Base-by-base conservation (phyloP, 2,888 invertebrate genomes). In the Tyria jacobaeae region DNA sequence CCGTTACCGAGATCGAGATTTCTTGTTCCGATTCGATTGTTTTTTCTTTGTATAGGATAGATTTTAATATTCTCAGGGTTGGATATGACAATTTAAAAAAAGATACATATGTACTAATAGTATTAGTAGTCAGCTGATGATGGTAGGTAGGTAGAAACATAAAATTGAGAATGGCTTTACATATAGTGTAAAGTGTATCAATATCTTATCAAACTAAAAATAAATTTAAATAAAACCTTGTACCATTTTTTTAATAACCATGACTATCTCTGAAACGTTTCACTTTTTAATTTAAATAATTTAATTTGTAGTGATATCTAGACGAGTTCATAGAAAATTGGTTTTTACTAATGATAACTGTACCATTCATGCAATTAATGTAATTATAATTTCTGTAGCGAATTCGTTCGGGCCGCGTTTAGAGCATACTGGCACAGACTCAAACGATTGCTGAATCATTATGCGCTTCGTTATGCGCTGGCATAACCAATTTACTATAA, bases 401-500 rank as follows among this genome's bases (percentile, higher is more conserved):
- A 70, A 70, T 76, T 75, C 51, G 61, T 58, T 71, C 51, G 31
- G 65, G 60, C 48, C 44, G 57, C 69, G 58, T 68, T 61, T 70
- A 64, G 65, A 57, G 53, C 62, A 62, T 48, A 67, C 75, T 76
- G 78, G 70, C 75, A 76, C 53, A 60, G 64, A 65, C 71, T 78
- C 81, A 79, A 78, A 68, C 64, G 63, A 64, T 71, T 64, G 60
- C 68, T n/a, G n/a, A n/a, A n/a, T n/a, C n/a, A n/a, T n/a, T n/a
- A n/a, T n/a, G n/a, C n/a, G n/a, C n/a, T n/a, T n/a, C n/a, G n/a
- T n/a, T n/a, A n/a, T n/a, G n/a, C n/a, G n/a, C n/a, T n/a, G n/a
- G 55, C 60, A 71, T 68, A 64, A 73, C 67, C 55, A 66, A 79
- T 70, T 76, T 69, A 71, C 62, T 73, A 62, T 66, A 68, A 67